A percentile compares a stretch with the other conserved stretches of the same genome.
These are phyloP conservation scores for Eleutherodactylus coqui DNA, from an alignment of 2,797 vertebrate genomes.

Conservation along the genomic window DNA sequence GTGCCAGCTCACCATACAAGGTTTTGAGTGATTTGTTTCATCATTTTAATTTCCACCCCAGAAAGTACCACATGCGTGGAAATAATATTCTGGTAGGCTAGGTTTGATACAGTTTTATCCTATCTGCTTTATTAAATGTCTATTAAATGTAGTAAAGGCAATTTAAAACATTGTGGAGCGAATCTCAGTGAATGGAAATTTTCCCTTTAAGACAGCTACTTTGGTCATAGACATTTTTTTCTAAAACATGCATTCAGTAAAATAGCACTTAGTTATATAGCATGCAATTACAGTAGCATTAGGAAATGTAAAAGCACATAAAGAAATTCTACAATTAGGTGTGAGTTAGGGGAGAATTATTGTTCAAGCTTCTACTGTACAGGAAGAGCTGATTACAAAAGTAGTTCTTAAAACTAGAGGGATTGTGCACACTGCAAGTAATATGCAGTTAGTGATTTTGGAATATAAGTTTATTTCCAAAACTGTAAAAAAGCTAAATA, in stretches of 20 bases:
- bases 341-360: neutral
- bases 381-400: neutral
- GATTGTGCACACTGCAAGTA: neutral
- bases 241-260: too few species aligned
- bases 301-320: neutral
- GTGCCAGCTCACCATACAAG: neutral
- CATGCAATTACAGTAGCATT: neutral
- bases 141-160: neutral
- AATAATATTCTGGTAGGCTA: neutral
- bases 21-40: neutral
- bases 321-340: neutral
- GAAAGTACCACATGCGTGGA: constrained; percentile 2
- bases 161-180: neutral
- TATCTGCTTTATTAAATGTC: neutral
- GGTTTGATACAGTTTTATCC: neutral
- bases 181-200: neutral
- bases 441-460: neutral
- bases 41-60: neutral
- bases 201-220: neutral
- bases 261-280: neutral
- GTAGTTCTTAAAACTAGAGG: neutral
- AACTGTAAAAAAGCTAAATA: neutral
- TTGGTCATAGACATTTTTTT: too few species aligned
- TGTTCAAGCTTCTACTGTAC: neutral
- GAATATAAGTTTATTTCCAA: neutral